Percentiles rank a stretch among this genome's conserved stretches.
Conservation (phyloP, 2,888 invertebrate species). For the Papilio elwesi region DNA sequence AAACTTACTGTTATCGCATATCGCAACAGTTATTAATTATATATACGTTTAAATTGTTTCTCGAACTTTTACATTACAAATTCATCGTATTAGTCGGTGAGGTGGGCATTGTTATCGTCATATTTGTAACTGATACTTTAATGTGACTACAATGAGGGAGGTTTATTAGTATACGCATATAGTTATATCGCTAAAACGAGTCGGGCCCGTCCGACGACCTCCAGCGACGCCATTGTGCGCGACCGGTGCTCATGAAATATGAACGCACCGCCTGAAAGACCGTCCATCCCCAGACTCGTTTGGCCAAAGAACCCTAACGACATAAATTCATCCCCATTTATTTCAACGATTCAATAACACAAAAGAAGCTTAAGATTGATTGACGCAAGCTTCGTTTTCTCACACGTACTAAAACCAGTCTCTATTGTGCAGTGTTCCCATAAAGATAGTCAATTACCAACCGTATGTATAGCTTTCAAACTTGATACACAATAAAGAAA, state of each 20-base stretch:
- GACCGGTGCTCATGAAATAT: conserved; percentile 80
- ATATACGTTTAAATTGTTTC: no score
- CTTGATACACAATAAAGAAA: conserved; percentile 48
- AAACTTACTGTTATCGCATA: no score
- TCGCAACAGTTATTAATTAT: no score
- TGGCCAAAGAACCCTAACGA: conserved; percentile 45
- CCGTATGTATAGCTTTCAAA: conserved; percentile 42
- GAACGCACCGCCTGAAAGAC: conserved; percentile 76
- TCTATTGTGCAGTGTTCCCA: conserved; percentile 59
- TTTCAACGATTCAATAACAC: conserved; percentile 37
- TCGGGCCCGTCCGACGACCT: conserved; percentile 73
- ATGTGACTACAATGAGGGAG: conserved; percentile 11
- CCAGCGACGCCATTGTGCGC: conserved; percentile 77
- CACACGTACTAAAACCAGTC: conserved; percentile 62
- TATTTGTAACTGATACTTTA: conserved; percentile 14
- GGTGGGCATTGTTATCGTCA: neutral
- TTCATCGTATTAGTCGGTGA: neutral
- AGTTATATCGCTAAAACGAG: conserved; percentile 57
- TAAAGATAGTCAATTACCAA: conserved; percentile 54
- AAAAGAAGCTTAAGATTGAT: conserved; percentile 47
- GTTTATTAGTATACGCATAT: conserved; percentile 36
- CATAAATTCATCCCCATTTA: conserved; percentile 40
- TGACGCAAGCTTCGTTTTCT: conserved; percentile 52
- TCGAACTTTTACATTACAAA: no score
- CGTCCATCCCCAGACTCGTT: conserved; percentile 53